A percentile compares a stretch with the other conserved stretches of the same genome.
Evolutionary conservation across 2,113 vertebrate genomes (phyloP).

Genomic region (Acanthisitta chloris): DNA sequence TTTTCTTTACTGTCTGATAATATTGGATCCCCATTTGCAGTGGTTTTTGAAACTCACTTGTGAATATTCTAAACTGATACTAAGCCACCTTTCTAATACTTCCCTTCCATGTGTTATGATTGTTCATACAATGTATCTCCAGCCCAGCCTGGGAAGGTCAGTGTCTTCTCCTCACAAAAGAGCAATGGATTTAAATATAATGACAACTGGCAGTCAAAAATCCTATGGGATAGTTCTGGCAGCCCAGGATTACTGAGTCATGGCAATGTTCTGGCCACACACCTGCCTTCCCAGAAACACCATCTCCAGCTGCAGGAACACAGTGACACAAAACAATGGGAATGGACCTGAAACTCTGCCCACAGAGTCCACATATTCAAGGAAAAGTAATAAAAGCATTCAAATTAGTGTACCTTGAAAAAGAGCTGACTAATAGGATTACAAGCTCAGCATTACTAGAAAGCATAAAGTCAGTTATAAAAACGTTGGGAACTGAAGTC

Average conservation of each 20-base stretch:
- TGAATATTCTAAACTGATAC: background rate
- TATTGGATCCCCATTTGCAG: background rate
- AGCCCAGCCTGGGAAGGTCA: background rate
- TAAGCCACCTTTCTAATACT: background rate
- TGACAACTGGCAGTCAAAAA: background rate
- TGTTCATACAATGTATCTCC: background rate
- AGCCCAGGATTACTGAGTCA: background rate
- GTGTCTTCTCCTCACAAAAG: background rate
- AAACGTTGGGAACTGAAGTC: background rate
- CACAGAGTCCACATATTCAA: background rate
- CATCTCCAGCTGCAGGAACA: background rate
- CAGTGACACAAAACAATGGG: background rate
- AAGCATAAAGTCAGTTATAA: background rate
- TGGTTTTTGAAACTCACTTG: background rate
- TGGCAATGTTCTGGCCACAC: background rate
- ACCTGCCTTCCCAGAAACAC: background rate
- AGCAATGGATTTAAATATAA: background rate
- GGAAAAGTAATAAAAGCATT: background rate
- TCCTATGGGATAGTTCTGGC: background rate
- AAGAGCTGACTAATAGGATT: conserved; percentile 2
- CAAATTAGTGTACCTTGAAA: background rate
- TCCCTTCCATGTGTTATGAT: background rate
- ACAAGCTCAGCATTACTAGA: conserved; percentile 17
- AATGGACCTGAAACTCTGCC: background rate
- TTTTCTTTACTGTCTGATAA: background rate